phyloP scores from a whole-genome alignment of 2,797 vertebrate species.

The Otus scops region DNA sequence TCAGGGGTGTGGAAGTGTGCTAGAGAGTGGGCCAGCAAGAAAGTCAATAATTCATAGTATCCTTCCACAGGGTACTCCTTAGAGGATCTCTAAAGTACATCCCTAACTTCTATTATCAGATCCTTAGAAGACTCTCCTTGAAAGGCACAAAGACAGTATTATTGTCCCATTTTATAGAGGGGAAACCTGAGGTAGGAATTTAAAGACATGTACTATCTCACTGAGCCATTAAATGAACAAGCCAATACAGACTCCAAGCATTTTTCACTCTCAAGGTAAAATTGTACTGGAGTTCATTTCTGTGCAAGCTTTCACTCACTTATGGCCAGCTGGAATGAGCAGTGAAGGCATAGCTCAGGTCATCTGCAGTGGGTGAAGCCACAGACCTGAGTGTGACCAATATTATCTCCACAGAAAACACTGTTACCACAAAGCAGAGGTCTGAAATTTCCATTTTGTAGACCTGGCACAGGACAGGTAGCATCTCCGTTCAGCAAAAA shows the following conservation, averaged over 20 bases:
- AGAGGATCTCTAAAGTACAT: not conserved
- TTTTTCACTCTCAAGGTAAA: not conserved
- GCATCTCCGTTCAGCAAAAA: not conserved
- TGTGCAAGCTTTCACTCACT: not conserved
- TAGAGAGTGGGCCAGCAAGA: not conserved
- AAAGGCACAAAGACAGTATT: not conserved
- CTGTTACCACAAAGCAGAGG: not conserved
- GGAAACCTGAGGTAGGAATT: slow-evolving; percentile 9
- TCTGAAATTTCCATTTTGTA: not conserved
- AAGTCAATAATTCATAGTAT: not conserved
- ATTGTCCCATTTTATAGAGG: slow-evolving; percentile 15
- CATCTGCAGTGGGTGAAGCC: not conserved
- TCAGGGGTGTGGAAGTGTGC: not conserved
- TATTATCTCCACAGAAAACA: not conserved
- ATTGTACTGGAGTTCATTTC: not conserved
- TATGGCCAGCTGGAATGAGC: not conserved
- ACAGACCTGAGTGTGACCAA: not conserved
- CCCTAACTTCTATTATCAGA: slow-evolving; percentile 11
- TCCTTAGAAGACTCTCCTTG: slow-evolving; percentile 4
- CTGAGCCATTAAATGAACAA: not conserved
- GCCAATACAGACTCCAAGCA: not conserved
- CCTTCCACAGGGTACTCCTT: not conserved
- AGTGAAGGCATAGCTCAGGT: not conserved
- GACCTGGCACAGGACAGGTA: not conserved
- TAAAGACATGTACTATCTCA: not conserved